Base-by-base conservation (phyloP, 1,140 invertebrate species). In the Idris sp. region DNA sequence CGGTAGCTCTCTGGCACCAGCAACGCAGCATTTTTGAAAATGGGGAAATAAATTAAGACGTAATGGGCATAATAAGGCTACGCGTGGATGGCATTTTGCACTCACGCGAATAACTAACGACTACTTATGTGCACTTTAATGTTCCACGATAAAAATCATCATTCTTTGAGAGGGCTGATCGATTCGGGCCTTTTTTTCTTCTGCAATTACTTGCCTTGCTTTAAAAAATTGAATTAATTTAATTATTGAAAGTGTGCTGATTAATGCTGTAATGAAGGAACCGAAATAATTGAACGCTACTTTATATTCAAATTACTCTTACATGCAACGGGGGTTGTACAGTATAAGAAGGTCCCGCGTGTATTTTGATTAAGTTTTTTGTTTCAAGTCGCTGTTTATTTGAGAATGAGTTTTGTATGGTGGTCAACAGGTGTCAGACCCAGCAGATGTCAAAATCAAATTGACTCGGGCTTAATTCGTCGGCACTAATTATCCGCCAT, bases 1-100 rank as follows among this genome's bases (percentile, higher is more conserved):
- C 61, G 43, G 48, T 22, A 41, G 31, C 16, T 30, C n/a, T n/a
- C 16, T 43, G 15, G 35, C 44, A 41, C 54, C 31, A 15, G 33
- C 31, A 11, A 38, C 49, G 48, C 3, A 22, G 44, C 48, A 69
- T 69, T 75, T 69, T 77, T 77, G 31, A 59, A 73, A 74, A 74
- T 64, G 54, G 53, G 44, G 26, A 77, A 69, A 73, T 77, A 69
- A 77, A 77, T 74, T 74, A 71, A 77, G 68, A 64, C 44, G 43
- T 73, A 69, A 77, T 73, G 69, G 53, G 43, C 53, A 56, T 74
- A 77, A 77, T 74, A 69, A 77, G 64, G 54, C 62, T 54, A 49
- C 56, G 68, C 56, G 62, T 58, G 53, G 64, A 73, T 69, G 54
- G 59, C 75, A 71, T 74, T 74, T 41, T 44, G 64, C 59, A 41